Base-by-base conservation (phyloP, 37 sponge, comb jelly and placozoan species). In the Aplysina aerophoba region DNA sequence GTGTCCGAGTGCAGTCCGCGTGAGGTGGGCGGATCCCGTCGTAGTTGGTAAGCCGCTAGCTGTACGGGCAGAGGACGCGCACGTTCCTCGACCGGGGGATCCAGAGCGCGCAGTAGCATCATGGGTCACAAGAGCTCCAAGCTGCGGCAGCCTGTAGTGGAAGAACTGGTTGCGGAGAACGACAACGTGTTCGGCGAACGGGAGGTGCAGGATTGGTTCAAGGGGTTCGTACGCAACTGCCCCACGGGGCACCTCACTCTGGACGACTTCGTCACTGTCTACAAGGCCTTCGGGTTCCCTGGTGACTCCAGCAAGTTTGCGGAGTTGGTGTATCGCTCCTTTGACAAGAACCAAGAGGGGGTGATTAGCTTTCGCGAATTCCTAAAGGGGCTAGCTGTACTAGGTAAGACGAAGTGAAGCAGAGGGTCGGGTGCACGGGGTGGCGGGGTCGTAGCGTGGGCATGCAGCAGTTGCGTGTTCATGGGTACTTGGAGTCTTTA, bases 151-250 rank as follows among this genome's bases (percentile, higher is more conserved):
- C 40, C 78, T 1, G 5, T 44, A 17, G 78, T 75, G n/a, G 16
- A 36, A 21, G 6, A 11, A 44, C 78, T 75, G n/a, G 78, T 24
- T 1, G 24, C 13, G 50, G 54, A 50, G n/a, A 75, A 40, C n/a
- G 54, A 75, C 0, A 54, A 21, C 44, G 11, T 21, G 1, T 75
- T 75, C 53, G 39, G n/a, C 15, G 78, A 75, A 36, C 78, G 54
- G 16, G 78, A 75, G 54, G 25, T 75, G 21, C 78, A 75, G 54
- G 78, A 75, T 25, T 75, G 78, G 78, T 75, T 36, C 78, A 75
- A 75, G 25, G 78, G 78, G 3, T 75, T 75, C 25, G 78, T 75
- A 1, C 37, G 54, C 37, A 75, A 75, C 54, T 75, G 78, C 40
- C 78, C 78, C 22, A 53, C 78, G 53, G 78, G 78, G 39, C 78